Evolutionary conservation across 92 coral and sea anemone genomes (phyloP), one percentile per base, ranked within the genome.

Genomic region (Blastomussa wellsi): DNA sequence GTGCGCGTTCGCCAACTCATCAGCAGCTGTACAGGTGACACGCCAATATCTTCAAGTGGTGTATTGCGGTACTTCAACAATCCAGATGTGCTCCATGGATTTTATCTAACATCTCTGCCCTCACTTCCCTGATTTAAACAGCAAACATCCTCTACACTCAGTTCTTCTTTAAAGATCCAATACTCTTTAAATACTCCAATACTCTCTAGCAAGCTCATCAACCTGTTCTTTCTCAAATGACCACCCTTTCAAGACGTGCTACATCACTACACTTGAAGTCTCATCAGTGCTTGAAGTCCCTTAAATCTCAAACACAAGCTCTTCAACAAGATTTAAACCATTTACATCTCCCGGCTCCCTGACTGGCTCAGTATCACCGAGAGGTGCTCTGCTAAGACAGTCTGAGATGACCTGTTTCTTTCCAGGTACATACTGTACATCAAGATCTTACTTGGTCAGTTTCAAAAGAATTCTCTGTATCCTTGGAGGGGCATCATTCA

Each of bases 71-170:
- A n/a, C n/a, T n/a, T n/a, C n/a, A n/a, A n/a, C n/a, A n/a, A n/a
- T n/a, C 90, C 77, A 88, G 31, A 74, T 84, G 94, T 52, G 94
- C 92, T 48, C 94, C 90, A 81, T 92, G 92, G 35, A 89, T 86
- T 36, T 89, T 87, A 39, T 72, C 72, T 4, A 82, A 42, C 16
- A 82, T 70, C 29, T 92, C 86, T 2, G 84, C 67, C 68, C 87
- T 4, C 84, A 26, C 60, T 87, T 39, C 85, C 82, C 88, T 22
- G 90, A 39, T 59, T 88, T 89, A 35, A 91, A 91, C 24, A 85
- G 76, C 82, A 84, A 48, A 28, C 90, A 80, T 91, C 88, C 72
- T 91, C 92, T 24, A 84, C 91, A 64, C 90, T 89, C 31, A 92
- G 90, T 35, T 88, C 81, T 67, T 85, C 92, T 48, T 72, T 88